Evolutionary conservation across 2,797 vertebrate genomes (phyloP), one percentile per base, ranked within the genome.

Genomic region (Pangasius mekongensis): DNA sequence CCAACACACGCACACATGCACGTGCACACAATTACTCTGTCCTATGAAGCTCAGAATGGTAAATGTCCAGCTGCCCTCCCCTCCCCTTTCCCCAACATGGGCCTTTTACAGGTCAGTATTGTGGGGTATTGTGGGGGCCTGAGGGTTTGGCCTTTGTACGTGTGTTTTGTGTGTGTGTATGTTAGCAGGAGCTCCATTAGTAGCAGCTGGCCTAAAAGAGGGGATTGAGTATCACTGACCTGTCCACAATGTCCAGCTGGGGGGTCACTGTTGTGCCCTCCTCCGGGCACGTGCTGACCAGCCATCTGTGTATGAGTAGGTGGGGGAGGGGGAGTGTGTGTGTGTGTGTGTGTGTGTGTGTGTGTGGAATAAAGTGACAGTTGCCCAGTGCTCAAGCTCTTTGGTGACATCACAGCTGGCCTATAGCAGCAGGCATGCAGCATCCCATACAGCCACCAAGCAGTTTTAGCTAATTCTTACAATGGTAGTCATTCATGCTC

Each of bases 211-310:
- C 94, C 90, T 87, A 88, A 93, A 94, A 93, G 92, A 92, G 89
- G 89, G 92, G 90, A 93, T 93, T 94, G 94, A 93, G 94, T 95
- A 95, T 96, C 95, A 95, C 93, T 96, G 96, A 96, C 96, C 96
- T 96, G 96, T 95, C 96, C 94, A 95, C 93, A 97, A 94, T 94
- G 93, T 96, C 95, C 96, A 96, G 95, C 96, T 96, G 95, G 95
- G 95, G 93, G 95, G 94, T 96, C 94, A 95, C 92, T 95, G 93
- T 90, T 93, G 76, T 93, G 94, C 93, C 94, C 95, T 94, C 94
- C 94, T 96, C 94, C 93, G 10, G 95, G 95, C 96, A 96, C 95
- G 95, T 95, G 95, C 95, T 94, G 92, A 93, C 95, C 87, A 93
- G 93, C 96, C 96, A 97, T 96, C 96, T 97, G 96, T 94, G 94